Evolutionary conservation across 1,140 invertebrate genomes (phyloP).

Genomic region (Capitella teleta): DNA sequence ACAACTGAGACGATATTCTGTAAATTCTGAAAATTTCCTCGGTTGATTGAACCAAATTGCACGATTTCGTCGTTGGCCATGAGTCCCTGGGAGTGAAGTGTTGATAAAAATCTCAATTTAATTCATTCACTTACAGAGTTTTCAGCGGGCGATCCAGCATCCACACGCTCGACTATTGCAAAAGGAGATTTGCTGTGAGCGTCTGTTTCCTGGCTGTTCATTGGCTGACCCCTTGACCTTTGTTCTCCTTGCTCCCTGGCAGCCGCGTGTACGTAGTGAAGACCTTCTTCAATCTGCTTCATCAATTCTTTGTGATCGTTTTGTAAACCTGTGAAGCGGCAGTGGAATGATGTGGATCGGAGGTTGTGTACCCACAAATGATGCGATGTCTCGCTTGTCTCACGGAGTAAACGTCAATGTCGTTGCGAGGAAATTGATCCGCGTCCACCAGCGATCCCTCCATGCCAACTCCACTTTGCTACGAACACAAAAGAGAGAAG

Average conservation of each 20-base stretch:
- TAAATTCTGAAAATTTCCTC: too few species aligned
- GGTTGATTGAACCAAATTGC: too few species aligned
- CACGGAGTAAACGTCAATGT: slow-evolving; percentile 85
- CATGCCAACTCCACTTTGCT: slow-evolving; percentile 74
- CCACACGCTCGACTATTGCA: slow-evolving; percentile 61
- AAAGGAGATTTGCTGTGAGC: not conserved
- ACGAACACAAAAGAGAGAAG: too few species aligned
- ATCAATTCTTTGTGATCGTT: slow-evolving; percentile 82
- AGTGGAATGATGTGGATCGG: not conserved
- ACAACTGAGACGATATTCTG: too few species aligned
- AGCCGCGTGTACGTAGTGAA: slow-evolving; percentile 49
- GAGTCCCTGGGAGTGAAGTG: too few species aligned
- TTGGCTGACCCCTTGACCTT: not conserved
- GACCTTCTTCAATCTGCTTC: slow-evolving; percentile 66
- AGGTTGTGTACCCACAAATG: slow-evolving; percentile 55
- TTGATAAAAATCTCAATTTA: too few species aligned
- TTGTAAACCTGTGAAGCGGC: slow-evolving; percentile 55
- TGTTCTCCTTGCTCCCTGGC: slow-evolving; percentile 11
- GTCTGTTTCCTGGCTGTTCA: not conserved
- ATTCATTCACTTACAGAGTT: slow-evolving; percentile 55
- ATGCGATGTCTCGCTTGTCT: slow-evolving; percentile 73
- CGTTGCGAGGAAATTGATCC: slow-evolving; percentile 73
- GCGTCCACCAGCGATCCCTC: slow-evolving; percentile 68
- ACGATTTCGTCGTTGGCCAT: too few species aligned
- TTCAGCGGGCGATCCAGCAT: slow-evolving; percentile 66